Evolutionary conservation across 2,888 invertebrate genomes (phyloP).

Genomic region (Brachynemurus nebulosus): DNA sequence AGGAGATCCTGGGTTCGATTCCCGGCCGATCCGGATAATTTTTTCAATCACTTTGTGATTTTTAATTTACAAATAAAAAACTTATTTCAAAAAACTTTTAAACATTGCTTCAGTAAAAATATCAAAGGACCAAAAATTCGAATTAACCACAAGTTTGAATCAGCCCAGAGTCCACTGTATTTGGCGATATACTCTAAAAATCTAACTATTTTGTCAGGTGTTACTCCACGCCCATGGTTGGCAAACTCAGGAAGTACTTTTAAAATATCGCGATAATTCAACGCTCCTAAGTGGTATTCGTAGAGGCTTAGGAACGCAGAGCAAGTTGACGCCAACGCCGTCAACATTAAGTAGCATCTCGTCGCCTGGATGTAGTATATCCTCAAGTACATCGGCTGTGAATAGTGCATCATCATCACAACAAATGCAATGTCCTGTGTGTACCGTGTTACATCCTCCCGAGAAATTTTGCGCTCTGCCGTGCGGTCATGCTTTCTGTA

Average conservation of each 20-base stretch:
- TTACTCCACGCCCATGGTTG: slow-evolving; percentile 82
- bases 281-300: slow-evolving; percentile 39
- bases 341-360: slow-evolving; percentile 19
- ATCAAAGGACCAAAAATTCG: no score
- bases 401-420: slow-evolving; percentile 26
- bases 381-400: slow-evolving; percentile 11
- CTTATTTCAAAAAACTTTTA: no score
- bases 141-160: no score
- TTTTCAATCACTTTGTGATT: no score
- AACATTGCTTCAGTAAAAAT: no score
- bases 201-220: slow-evolving; percentile 41
- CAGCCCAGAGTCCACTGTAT: no score
- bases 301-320: slow-evolving; percentile 21
- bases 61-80: no score
- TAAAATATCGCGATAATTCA: slow-evolving; percentile 68
- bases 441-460: slow-evolving; percentile 49
- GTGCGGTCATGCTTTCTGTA: slow-evolving; percentile 90
- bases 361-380: slow-evolving; percentile 22
- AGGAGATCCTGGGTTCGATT: no score
- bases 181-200: no score
- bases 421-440: slow-evolving; percentile 56
- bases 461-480: slow-evolving; percentile 67
- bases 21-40: no score
- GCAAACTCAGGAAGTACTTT: slow-evolving; percentile 70
- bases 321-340: slow-evolving; percentile 19